These are phyloP conservation scores for Serranus cabrilla DNA, from an alignment of 2,797 vertebrate species.

Conservation along the genomic window DNA sequence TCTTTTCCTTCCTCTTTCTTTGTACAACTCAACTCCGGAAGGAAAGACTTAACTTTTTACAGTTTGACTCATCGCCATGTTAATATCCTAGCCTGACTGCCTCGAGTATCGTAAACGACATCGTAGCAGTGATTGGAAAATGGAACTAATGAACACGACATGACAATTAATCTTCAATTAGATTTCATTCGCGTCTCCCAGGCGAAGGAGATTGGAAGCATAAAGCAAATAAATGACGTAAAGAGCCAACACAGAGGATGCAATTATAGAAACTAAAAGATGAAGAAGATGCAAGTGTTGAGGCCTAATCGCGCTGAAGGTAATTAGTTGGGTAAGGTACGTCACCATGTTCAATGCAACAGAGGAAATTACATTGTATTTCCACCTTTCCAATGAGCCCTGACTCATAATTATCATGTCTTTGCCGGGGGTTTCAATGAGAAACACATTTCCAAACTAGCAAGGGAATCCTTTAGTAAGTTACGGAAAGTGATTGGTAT, in stretches of 20 bases:
- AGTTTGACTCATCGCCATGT: slow-evolving; percentile 46
- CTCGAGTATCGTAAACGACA: slow-evolving; percentile 53
- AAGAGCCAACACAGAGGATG: slow-evolving; percentile 27
- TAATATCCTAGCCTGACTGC: slow-evolving; percentile 73
- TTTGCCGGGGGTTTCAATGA: slow-evolving; percentile 49
- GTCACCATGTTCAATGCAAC: slow-evolving; percentile 27
- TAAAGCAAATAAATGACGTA: slow-evolving; percentile 38
- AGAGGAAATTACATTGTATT: slow-evolving; percentile 52
- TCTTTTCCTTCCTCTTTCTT: background rate
- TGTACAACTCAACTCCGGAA: background rate
- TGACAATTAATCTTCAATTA: slow-evolving; percentile 58
- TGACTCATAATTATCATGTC: slow-evolving; percentile 32
- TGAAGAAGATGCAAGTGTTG: slow-evolving; percentile 4
- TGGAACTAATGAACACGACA: slow-evolving; percentile 63
- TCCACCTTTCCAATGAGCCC: slow-evolving; percentile 31
- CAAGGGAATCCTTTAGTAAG: slow-evolving; percentile 29
- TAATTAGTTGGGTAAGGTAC: slow-evolving; percentile 53
- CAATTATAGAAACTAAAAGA: slow-evolving; percentile 45
- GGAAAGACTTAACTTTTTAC: slow-evolving; percentile 10
- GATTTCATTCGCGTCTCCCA: slow-evolving; percentile 53
- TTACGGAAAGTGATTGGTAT: slow-evolving; percentile 21
- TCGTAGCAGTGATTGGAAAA: slow-evolving; percentile 55
- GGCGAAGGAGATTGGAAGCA: slow-evolving; percentile 43
- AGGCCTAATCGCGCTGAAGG: slow-evolving; percentile 35
- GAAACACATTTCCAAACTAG: slow-evolving; percentile 29